Conservation (phyloP, 92 coral and sea anemone species). For the Scolanthus callimorphus region DNA sequence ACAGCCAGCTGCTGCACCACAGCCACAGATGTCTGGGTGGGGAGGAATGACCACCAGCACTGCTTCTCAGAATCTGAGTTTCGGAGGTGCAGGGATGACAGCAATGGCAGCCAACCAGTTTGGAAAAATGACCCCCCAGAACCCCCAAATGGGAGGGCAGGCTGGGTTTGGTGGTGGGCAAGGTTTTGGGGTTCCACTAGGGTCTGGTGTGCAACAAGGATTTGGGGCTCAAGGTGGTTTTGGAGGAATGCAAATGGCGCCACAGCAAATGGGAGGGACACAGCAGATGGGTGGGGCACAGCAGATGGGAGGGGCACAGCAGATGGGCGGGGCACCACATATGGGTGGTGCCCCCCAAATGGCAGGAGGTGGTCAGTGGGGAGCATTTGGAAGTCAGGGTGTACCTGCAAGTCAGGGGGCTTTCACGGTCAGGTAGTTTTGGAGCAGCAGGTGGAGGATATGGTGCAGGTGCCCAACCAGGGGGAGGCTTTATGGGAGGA, state of each 20-base stretch:
- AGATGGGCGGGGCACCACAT: not conserved
- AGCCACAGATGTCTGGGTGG: conserved; percentile 58
- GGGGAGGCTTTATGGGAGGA: not conserved
- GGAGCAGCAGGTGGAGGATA: conserved; percentile 3
- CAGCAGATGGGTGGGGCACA: conserved; percentile 24
- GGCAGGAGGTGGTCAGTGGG: conserved; percentile 9
- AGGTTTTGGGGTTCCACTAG: too few species aligned
- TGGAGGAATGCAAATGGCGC: conserved; percentile 59
- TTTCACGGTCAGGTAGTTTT: conserved; percentile 31
- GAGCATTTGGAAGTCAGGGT: conserved; percentile 24
- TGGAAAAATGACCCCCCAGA: conserved; percentile 71
- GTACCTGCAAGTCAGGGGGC: conserved; percentile 19
- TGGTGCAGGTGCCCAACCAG: conserved; percentile 30
- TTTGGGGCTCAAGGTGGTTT: conserved; percentile 41
- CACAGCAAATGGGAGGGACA: too few species aligned
- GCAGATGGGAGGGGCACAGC: too few species aligned
- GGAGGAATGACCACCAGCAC: conserved; percentile 55
- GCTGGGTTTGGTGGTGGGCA: conserved; percentile 51
- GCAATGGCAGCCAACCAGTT: conserved; percentile 96
- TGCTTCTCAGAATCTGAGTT: conserved; percentile 73
- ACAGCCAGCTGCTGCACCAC: conserved; percentile 23
- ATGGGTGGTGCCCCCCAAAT: not conserved
- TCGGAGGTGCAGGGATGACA: conserved; percentile 95
- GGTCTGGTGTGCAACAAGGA: too few species aligned
- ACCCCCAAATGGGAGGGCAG: conserved; percentile 58